Percentiles rank a stretch among this genome's conserved stretches.
Conservation (phyloP, 53 echinoderm and acorn worm species). For the Patiria pectinifera region DNA sequence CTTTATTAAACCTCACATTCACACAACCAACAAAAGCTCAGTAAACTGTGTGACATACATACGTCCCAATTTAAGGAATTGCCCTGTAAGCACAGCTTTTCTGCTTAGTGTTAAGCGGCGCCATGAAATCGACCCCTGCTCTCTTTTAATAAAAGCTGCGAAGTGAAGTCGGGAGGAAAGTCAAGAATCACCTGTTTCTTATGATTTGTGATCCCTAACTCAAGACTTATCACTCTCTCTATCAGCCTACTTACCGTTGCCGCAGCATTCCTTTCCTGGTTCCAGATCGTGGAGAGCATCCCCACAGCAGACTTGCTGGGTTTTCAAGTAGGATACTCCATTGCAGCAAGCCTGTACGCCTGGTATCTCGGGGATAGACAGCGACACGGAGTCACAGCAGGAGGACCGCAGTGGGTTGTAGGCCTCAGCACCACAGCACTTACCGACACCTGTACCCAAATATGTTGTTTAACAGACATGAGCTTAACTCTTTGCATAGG, state of each 20-base stretch:
- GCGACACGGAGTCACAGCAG: slow-evolving; percentile 64
- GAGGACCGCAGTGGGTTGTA: slow-evolving; percentile 70
- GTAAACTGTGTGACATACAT: no score
- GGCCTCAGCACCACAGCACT: slow-evolving; percentile 58
- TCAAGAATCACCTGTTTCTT: neutral
- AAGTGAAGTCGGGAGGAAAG: no score
- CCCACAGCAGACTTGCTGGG: slow-evolving; percentile 68
- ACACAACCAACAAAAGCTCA: no score
- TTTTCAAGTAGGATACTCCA: slow-evolving; percentile 71
- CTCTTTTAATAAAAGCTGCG: no score
- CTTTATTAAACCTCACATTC: no score
- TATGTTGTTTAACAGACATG: no score
- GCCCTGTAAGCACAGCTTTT: no score
- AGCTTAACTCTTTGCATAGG: no score
- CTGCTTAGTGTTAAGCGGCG: no score
- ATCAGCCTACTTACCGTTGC: slow-evolving; percentile 33
- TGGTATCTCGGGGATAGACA: slow-evolving; percentile 63
- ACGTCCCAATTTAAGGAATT: no score
- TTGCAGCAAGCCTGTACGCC: slow-evolving; percentile 79
- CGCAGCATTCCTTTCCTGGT: slow-evolving; percentile 58
- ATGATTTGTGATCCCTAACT: neutral
- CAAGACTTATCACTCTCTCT: neutral
- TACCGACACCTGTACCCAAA: slow-evolving; percentile 56
- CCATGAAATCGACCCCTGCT: no score
- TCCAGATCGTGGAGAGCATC: slow-evolving; percentile 16